These are phyloP conservation scores for Nothobranchius kuhntae DNA, from an alignment of 2,113 vertebrate genomes.

Conservation along the genomic window DNA sequence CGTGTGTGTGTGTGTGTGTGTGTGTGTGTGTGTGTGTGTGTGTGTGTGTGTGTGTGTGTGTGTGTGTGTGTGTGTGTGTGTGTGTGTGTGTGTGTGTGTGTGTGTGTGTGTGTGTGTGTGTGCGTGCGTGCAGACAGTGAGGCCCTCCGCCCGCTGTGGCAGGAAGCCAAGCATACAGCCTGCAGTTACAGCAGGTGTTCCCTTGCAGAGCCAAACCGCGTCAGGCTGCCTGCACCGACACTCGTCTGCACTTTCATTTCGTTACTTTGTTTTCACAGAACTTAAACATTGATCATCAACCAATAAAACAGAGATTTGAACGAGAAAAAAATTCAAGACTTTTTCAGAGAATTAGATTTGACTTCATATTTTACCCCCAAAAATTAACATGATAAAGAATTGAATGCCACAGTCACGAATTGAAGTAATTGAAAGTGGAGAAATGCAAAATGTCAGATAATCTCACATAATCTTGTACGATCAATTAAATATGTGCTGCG, in stretches of 20 bases:
- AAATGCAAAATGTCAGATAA: too few relatives aligned
- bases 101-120: constrained; percentile 1
- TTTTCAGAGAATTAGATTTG: too few relatives aligned
- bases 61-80: constrained; percentile 3
- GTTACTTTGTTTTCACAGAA: constrained; percentile 6
- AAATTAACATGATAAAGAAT: background rate
- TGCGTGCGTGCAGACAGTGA: constrained; percentile 24
- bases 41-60: too few relatives aligned
- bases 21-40: background rate
- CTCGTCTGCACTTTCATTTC: constrained; percentile 7
- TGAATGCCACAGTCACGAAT: background rate
- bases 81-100: constrained; percentile 2
- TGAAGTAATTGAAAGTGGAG: too few relatives aligned
- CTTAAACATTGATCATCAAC: background rate
- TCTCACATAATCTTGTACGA: too few relatives aligned
- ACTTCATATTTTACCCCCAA: background rate
- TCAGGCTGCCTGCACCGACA: constrained; percentile 1
- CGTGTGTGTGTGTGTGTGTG: background rate
- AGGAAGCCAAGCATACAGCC: constrained; percentile 68
- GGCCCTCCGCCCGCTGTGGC: constrained; percentile 50
- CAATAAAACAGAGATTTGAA: background rate
- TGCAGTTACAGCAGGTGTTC: constrained; percentile 74
- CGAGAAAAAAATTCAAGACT: background rate
- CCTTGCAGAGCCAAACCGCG: constrained; percentile 39
- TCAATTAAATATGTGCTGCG: too few relatives aligned